These are phyloP conservation scores for Azorinus chamasolen DNA, from an alignment of 2,888 invertebrate species.

Conservation along the genomic window DNA sequence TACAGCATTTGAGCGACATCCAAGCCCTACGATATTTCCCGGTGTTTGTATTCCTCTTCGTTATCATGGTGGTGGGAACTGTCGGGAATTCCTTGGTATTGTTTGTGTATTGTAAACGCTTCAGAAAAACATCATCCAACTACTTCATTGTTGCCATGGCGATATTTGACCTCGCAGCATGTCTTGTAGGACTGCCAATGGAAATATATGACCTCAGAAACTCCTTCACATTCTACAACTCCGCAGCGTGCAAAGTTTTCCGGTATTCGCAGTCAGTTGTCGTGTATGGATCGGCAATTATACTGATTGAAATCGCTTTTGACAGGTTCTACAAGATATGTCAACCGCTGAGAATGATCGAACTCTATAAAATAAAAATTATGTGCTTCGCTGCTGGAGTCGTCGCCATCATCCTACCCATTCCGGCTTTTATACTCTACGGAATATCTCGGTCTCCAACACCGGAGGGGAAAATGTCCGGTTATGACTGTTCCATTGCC, in stretches of 20 bases:
- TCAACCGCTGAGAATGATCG: constrained; percentile 73
- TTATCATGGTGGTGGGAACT: constrained; percentile 74
- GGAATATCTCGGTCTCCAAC: constrained; percentile 72
- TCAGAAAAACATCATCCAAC: constrained; percentile 78
- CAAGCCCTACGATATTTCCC: constrained; percentile 75
- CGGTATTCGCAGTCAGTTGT: constrained; percentile 74
- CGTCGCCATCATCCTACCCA: constrained; percentile 68
- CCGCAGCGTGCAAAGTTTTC: constrained; percentile 75
- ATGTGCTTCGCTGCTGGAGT: constrained; percentile 73
- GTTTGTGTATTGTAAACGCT: constrained; percentile 75
- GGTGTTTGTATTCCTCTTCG: constrained; percentile 73
- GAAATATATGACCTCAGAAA: constrained; percentile 76
- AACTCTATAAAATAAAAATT: constrained; percentile 71
- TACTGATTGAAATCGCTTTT: constrained; percentile 78
- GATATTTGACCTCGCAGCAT: constrained; percentile 78
- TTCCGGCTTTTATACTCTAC: constrained; percentile 71
- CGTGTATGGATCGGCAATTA: constrained; percentile 76
- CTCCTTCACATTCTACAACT: constrained; percentile 77
- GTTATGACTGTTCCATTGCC: constrained; percentile 77
- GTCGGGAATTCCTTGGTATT: constrained; percentile 76
- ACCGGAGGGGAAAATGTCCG: constrained; percentile 53
- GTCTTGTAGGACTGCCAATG: constrained; percentile 77
- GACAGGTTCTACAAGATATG: constrained; percentile 82
- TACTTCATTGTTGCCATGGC: constrained; percentile 81
- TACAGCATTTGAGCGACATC: constrained; percentile 67